Evolutionary conservation across 2,888 invertebrate genomes (phyloP).

Genomic region (Synergus japonicus): DNA sequence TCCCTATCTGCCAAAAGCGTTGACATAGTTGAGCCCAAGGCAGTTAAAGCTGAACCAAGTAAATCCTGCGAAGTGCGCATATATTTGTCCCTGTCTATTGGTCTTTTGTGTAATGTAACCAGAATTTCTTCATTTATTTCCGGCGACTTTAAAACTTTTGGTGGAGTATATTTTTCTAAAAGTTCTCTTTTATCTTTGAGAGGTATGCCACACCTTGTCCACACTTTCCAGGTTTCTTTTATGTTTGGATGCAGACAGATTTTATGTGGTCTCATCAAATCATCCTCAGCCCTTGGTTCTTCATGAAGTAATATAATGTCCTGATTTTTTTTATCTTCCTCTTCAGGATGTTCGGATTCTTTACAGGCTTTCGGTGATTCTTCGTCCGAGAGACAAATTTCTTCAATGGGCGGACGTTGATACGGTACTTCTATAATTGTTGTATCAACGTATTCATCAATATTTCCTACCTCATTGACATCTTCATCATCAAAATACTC

Average conservation of each 20-base stretch:
- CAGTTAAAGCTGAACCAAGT: constrained; percentile 12
- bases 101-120: constrained; percentile 9
- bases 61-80: constrained; percentile 16
- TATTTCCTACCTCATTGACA: neutral
- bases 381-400: constrained; percentile 5
- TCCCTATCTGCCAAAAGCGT: neutral
- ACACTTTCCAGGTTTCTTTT: constrained; percentile 6
- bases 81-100: constrained; percentile 22
- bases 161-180: constrained; percentile 13
- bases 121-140: constrained; percentile 19
- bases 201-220: constrained; percentile 23
- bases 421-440: neutral
- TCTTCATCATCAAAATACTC: neutral
- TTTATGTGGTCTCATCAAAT: neutral
- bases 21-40: constrained; percentile 11
- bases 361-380: neutral
- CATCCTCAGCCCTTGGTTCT: neutral
- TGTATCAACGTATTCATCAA: neutral
- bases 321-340: neutral
- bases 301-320: neutral
- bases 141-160: neutral
- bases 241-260: neutral
- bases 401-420: neutral
- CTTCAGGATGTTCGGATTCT: neutral
- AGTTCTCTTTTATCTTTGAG: constrained; percentile 9